Evolutionary conservation across 2,113 vertebrate species (phyloP).

Genomic region (Spilogale gracilis): DNA sequence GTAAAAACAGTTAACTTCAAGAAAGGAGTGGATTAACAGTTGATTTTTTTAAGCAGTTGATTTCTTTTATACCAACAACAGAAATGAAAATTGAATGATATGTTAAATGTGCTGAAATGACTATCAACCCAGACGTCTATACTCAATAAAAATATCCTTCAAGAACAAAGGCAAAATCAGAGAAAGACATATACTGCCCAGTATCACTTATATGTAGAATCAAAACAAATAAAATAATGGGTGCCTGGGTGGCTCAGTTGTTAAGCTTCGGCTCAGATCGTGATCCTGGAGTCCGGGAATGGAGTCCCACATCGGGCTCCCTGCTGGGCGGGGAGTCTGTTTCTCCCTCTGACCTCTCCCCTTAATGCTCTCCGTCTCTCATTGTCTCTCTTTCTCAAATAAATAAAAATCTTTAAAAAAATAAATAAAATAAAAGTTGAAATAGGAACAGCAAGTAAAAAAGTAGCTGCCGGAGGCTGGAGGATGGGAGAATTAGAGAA

Average conservation of each 20-base stretch:
- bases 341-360: too few species aligned
- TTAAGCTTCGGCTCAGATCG: too few species aligned
- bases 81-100: background rate
- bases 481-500: background rate
- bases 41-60: background rate
- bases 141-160: background rate
- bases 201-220: background rate
- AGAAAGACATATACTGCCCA: background rate
- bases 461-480: background rate
- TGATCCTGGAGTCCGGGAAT: too few species aligned
- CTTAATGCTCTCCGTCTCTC: too few species aligned
- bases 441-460: background rate
- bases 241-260: too few species aligned
- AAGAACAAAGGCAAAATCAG: slow-evolving; percentile 10
- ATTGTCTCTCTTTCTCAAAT: too few species aligned
- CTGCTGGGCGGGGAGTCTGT: too few species aligned
- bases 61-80: background rate
- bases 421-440: background rate
- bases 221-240: background rate
- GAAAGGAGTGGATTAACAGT: background rate
- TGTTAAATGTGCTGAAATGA: background rate
- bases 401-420: too few species aligned
- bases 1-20: background rate
- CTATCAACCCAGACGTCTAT: background rate
- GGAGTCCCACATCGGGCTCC: too few species aligned